phyloP scores from a whole-genome alignment of 2,797 vertebrate species.

The Propithecus perrieri region DNA sequence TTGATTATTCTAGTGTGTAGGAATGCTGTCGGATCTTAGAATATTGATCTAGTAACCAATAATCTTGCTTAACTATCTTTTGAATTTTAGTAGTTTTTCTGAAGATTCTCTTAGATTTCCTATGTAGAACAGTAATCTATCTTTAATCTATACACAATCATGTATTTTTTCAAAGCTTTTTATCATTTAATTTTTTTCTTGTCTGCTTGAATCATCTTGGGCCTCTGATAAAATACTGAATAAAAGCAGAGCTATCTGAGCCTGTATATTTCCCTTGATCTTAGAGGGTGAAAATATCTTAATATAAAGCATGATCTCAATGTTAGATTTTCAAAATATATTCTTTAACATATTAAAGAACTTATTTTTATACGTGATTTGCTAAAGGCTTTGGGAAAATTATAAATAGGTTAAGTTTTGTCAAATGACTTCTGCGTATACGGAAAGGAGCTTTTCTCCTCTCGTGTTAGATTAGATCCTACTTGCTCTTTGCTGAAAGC shows the following conservation, averaged over 20 bases:
- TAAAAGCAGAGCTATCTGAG: neutral
- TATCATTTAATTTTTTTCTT: neutral
- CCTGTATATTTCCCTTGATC: neutral
- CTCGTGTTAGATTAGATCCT: neutral
- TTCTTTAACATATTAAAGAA: neutral
- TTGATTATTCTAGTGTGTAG: neutral
- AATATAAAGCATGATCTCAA: neutral
- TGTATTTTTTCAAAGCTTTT: neutral
- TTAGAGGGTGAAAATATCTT: neutral
- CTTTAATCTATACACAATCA: neutral
- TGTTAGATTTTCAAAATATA: neutral
- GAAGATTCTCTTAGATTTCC: constrained; percentile 5
- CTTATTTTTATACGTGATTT: neutral
- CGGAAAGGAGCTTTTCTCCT: neutral
- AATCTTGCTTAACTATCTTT: neutral
- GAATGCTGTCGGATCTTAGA: neutral
- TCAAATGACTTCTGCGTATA: neutral
- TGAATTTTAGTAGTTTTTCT: neutral
- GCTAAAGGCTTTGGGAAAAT: neutral
- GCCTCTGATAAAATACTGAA: neutral
- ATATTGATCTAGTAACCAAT: neutral
- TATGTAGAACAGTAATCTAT: neutral
- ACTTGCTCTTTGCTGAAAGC: neutral
- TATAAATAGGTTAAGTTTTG: neutral
- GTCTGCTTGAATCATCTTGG: neutral